Evolutionary conservation across 2,888 invertebrate genomes (phyloP), one percentile per base, ranked within the genome.

Genomic region (Notocelia uddmanniana): DNA sequence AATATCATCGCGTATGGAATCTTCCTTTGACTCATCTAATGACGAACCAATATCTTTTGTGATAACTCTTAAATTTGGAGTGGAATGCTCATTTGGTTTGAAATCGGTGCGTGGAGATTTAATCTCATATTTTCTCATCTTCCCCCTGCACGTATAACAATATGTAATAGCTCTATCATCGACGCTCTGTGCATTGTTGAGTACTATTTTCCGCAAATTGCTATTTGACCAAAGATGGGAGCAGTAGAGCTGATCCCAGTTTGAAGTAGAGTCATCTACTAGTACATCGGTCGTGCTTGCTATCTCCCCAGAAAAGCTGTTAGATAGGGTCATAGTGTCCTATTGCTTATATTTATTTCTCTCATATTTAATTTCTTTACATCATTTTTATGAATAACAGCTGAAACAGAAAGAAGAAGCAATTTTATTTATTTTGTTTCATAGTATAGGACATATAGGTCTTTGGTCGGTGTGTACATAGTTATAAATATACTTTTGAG

Each of bases 91-190:
- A 74, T 83, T 84, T 52, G 93, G 93, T 76, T 81, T 77, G 78
- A 93, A 93, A 74, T 71, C 83, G 64, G 81, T 75, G 74, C 77
- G 85, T 68, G 84, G 78, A 66, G 88, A 83, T 76, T 83, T 87
- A 70, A 93, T 77, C 78, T 91, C 88, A 85, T 93, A 93, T 83
- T 89, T 92, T 82, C 92, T 88, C 80, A 92, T 89, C 84, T 93
- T 93, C 68, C 91, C 92, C 77, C 83, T 89, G 80, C 92, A 93
- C 9, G 89, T 87, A 73, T 90, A 89, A 77, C 93, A 93, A 78
- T 91, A 88, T 78, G 88, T 89, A 74, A 88, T 85, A 58, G 81
- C 80, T 83, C 83, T 87, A 71, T 79, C 85, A 71, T 91, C 84
- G 68, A 79, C 80, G 75, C 78, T 77, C 55, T 87, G 84, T 72